These are phyloP conservation scores for Ectobius pallidus DNA, from an alignment of 2,888 invertebrate genomes.

Conservation along the genomic window DNA sequence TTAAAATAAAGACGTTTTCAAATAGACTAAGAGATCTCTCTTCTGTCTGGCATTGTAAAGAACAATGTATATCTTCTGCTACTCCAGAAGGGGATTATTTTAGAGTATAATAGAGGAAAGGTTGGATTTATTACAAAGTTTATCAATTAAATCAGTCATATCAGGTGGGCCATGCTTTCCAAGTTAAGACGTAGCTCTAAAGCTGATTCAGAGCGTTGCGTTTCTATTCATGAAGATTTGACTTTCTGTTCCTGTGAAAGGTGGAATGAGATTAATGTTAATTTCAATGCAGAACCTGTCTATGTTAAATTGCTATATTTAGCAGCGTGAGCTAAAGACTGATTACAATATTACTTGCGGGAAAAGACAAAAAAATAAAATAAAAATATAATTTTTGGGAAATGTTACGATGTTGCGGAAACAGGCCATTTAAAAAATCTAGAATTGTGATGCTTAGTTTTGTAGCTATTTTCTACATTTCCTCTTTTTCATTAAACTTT, in stretches of 20 bases:
- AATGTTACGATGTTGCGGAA: too few species aligned
- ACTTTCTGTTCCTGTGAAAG: not conserved
- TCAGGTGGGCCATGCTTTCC: constrained; percentile 10
- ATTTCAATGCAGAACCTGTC: too few species aligned
- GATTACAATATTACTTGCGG: too few species aligned
- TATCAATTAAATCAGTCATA: constrained; percentile 16
- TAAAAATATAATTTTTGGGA: too few species aligned
- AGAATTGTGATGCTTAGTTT: too few species aligned
- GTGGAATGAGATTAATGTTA: too few species aligned
- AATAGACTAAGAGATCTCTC: constrained; percentile 4
- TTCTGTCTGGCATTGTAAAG: not conserved
- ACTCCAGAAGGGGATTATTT: constrained; percentile 13
- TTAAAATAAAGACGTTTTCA: constrained; percentile 38
- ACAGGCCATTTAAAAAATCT: too few species aligned
- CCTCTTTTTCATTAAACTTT: too few species aligned
- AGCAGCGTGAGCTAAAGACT: too few species aligned
- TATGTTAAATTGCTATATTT: too few species aligned
- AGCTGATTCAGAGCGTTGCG: not conserved
- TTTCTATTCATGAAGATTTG: constrained; percentile 6
- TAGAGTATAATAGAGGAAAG: constrained; percentile 6
- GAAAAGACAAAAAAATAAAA: too few species aligned
- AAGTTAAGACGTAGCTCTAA: not conserved
- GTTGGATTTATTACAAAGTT: constrained; percentile 16
- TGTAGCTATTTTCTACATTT: too few species aligned
- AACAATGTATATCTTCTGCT: constrained; percentile 14